These are phyloP conservation scores for Agelaius phoeniceus DNA, from an alignment of 2,113 vertebrate genomes.

Conservation along the genomic window DNA sequence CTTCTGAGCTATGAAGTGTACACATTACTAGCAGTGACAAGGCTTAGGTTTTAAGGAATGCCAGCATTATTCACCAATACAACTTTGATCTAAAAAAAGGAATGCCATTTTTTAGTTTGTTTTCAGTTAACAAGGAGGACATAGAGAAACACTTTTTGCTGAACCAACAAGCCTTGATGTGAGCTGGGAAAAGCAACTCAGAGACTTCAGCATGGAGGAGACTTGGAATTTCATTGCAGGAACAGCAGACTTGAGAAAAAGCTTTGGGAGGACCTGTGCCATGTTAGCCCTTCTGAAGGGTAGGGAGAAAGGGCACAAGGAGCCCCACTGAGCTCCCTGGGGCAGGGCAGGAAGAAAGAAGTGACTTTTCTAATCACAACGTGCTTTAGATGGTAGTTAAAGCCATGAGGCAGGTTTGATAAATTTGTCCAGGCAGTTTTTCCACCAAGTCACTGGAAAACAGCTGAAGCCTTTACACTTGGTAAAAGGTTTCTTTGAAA, in stretches of 20 bases:
- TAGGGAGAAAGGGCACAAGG: background rate
- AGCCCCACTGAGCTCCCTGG: background rate
- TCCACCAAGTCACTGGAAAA: background rate
- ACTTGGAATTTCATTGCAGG: background rate
- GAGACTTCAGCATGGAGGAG: background rate
- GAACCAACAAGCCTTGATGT: background rate
- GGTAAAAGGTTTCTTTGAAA: background rate
- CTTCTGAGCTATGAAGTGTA: background rate
- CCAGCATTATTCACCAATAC: background rate
- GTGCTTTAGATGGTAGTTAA: background rate
- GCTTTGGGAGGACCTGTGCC: background rate
- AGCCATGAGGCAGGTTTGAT: background rate
- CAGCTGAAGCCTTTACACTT: background rate
- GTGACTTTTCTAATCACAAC: background rate
- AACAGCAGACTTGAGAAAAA: background rate
- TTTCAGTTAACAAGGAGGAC: accelerated
- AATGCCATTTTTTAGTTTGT: background rate
- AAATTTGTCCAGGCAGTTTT: background rate
- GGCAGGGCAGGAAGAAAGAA: background rate
- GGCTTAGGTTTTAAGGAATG: background rate
- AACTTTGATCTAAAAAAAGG: background rate
- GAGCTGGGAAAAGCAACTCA: background rate
- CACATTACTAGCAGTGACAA: background rate
- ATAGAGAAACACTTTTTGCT: background rate
- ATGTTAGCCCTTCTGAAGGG: background rate